phyloP scores from a whole-genome alignment of 2,113 vertebrate genomes.

The Apistogramma diplotaenia region DNA sequence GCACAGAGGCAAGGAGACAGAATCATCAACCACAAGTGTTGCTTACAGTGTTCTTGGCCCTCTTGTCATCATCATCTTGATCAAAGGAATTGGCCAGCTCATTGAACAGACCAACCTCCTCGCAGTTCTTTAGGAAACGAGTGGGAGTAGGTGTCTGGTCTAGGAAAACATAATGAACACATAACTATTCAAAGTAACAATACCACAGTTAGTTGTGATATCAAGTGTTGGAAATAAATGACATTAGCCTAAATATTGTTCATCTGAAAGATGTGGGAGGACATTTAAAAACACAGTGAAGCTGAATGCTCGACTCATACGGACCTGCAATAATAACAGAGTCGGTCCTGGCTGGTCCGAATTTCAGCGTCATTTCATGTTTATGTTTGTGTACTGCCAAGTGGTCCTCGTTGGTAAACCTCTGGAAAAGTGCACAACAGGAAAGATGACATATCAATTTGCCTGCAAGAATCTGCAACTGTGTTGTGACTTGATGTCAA shows the following conservation, averaged over 20 bases:
- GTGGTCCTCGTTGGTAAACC: conserved; percentile 99
- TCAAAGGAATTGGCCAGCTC: conserved; percentile 94
- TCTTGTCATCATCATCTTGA: conserved; percentile 94
- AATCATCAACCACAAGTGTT: background rate
- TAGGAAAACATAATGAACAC: conserved; percentile 61
- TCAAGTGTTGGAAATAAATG: background rate
- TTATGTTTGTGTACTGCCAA: conserved; percentile 99
- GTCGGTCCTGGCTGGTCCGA: conserved; percentile 93
- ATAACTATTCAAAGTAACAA: conserved; percentile 30
- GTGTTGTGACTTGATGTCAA: background rate
- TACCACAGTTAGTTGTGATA: conserved; percentile 31
- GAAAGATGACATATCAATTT: conserved; percentile 1
- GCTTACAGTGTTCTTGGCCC: conserved; percentile 78
- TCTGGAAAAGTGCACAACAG: conserved; percentile 73
- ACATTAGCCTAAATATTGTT: background rate
- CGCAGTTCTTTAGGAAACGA: conserved; percentile 97
- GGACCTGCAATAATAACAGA: conserved; percentile 97
- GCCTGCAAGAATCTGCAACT: background rate
- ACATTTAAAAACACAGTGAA: background rate
- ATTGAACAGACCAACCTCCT: conserved; percentile 97
- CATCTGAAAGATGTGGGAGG: background rate
- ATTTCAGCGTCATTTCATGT: conserved; percentile 98
- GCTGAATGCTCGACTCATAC: background rate
- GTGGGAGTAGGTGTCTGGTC: conserved; percentile 98
- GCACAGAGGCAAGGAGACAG: background rate